Evolutionary conservation across 2,888 invertebrate species (phyloP), one percentile per base, ranked within the genome.

Genomic region (Macrosoma leucophasiata): DNA sequence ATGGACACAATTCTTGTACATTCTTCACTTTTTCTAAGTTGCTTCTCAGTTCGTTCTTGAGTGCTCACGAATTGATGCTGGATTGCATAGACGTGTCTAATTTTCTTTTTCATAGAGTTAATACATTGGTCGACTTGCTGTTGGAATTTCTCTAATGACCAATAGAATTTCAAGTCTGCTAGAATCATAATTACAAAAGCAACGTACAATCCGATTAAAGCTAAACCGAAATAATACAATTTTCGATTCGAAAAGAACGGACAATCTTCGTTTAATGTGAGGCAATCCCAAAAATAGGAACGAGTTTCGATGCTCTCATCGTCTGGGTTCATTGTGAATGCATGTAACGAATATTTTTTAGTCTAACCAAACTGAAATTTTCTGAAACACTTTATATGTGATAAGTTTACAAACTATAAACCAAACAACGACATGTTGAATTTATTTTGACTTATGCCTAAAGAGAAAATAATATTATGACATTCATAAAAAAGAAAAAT

Each of bases 221-320:
- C 58, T 2, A 67, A 12, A 2, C 63, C 72, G 21, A 71, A 79
- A 46, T 72, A 77, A 28, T 59, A 55, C 9, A 79, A 31, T 17
- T 69, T 71, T 2, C 74, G 62, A 43, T 78, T 71, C 3, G 67
- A 61, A 29, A 64, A 58, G 36, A 78, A 69, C 2, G 70, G 66
- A 33, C 79, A 84, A 1, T 74, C 68, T 3, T 72, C 53, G 17
- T 50, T 58, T 0, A 74, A 42, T 3, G 66, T 74, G 23, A 81
- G 12, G 24, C 78, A 82, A 39, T 47, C 62, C 81, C 78, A 81
- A 42, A 81, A 72, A 40, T 69, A 73, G 8, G 76, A 69, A 12
- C 53, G 43, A n/a, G 58, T n/a, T n/a, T n/a, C n/a, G n/a, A n/a
- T n/a, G n/a, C n/a, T n/a, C n/a, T n/a, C n/a, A n/a, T n/a, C n/a